Conservation (phyloP, 2,113 vertebrate species). For the Alces alces region DNA sequence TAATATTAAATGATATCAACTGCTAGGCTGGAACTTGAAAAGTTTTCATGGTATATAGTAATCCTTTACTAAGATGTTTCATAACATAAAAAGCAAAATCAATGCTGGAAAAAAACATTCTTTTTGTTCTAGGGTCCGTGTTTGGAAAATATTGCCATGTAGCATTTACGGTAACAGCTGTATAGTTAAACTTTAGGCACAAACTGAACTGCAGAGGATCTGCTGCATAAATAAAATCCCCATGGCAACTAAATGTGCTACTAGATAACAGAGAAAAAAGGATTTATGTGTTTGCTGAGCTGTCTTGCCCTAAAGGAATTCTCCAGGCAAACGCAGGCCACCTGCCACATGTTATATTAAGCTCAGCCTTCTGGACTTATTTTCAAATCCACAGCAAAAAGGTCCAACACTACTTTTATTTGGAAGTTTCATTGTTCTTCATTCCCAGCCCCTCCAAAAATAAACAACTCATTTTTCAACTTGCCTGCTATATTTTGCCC, state of each 20-base stretch:
- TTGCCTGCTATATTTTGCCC: constrained; percentile 45
- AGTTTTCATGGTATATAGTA: constrained; percentile 56
- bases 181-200: constrained; percentile 87
- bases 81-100: constrained; percentile 76
- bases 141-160: constrained; percentile 85
- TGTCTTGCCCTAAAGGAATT: constrained; percentile 91
- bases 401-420: constrained; percentile 80
- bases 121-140: constrained; percentile 79
- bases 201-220: constrained; percentile 87
- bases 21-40: constrained; percentile 60
- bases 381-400: constrained; percentile 80
- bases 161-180: constrained; percentile 85
- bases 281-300: constrained; percentile 93
- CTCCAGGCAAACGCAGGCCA: constrained; percentile 90
- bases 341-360: constrained; percentile 92
- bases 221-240: constrained; percentile 91
- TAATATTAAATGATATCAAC: not conserved
- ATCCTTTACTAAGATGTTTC: constrained; percentile 72
- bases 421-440: constrained; percentile 74
- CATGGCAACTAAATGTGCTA: constrained; percentile 91
- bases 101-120: constrained; percentile 71
- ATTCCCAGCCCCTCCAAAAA: constrained; percentile 70
- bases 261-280: constrained; percentile 89
- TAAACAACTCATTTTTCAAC: constrained; percentile 66
- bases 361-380: constrained; percentile 86